Evolutionary conservation across 2,888 invertebrate genomes (phyloP), one percentile per base, ranked within the genome.

Genomic region (Sarcophaga caerulescens): DNA sequence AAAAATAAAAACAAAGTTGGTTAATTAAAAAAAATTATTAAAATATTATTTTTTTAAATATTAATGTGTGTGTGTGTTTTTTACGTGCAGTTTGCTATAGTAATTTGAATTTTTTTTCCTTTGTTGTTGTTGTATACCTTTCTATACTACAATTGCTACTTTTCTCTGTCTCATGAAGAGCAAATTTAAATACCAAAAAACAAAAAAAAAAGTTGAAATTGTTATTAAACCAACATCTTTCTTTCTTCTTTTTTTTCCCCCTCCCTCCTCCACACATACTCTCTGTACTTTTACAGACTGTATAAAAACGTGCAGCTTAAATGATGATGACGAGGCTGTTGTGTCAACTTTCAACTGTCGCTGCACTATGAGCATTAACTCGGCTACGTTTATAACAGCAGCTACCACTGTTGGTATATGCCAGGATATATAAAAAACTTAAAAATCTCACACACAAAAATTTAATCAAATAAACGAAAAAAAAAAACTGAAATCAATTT

Each of bases 141-240:
- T 81, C 74, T 69, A 21, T 84, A 74, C 75, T 76, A 81, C 74
- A 74, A 60, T 44, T 66, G 66, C 69, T 70, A 71, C 63, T 35
- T 47, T 52, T 71, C 73, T 74, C 73, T 84, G 83, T 84, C 77
- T 75, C 81, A 70, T 84, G 84, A 84, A 88, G 84, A 79, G 87
- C 78, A 88, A 35, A 52, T 89, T 90, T 89, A 90, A 88, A 87
- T 89, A 90, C 89, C 25, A 78, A 77, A 77, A 45, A 77, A 60
- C 69, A 44, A 11, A 45, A 63, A 65, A 81, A 65, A 85, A 85
- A 82, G 76, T 83, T 85, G 74, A 84, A 81, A 86, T 86, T 84
- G 81, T 75, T 86, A 78, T 86, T 86, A 84, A 86, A 84, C 87
- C 81, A 85, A 85, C 84, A 82, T 85, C 80, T 85, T 85, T 85